These are phyloP conservation scores for Dugesia japonica DNA, from an alignment of 2,888 invertebrate genomes.

Conservation along the genomic window DNA sequence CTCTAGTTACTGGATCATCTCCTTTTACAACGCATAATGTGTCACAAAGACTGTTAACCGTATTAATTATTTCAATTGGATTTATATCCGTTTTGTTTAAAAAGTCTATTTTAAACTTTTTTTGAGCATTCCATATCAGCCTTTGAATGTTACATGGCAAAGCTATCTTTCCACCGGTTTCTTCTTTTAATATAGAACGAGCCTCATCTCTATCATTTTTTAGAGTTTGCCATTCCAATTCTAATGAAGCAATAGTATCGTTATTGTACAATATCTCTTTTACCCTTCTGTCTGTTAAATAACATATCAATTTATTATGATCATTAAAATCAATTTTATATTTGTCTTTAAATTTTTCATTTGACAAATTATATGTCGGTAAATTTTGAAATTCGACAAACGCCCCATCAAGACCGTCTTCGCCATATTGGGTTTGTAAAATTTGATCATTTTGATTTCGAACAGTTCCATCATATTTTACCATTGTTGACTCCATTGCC, in stretches of 20 bases:
- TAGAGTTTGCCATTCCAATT: slow-evolving; percentile 86
- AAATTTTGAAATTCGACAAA: slow-evolving; percentile 85
- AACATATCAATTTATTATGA: slow-evolving; percentile 71
- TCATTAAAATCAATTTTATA: slow-evolving; percentile 82
- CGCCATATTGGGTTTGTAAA: slow-evolving; percentile 70
- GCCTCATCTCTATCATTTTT: slow-evolving; percentile 69
- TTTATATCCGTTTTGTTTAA: slow-evolving; percentile 78
- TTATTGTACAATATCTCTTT: slow-evolving; percentile 64
- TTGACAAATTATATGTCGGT: slow-evolving; percentile 81
- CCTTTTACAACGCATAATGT: slow-evolving; percentile 52
- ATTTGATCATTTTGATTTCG: slow-evolving; percentile 57
- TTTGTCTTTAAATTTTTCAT: slow-evolving; percentile 80
- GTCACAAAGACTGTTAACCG: slow-evolving; percentile 61
- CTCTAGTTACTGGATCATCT: slow-evolving; percentile 78
- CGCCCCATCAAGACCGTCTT: slow-evolving; percentile 93
- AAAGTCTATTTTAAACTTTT: slow-evolving; percentile 93
- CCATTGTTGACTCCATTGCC: slow-evolving; percentile 92
- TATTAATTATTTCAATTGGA: slow-evolving; percentile 75
- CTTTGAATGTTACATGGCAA: slow-evolving; percentile 89
- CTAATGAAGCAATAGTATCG: slow-evolving; percentile 72
- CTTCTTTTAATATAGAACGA: slow-evolving; percentile 73
- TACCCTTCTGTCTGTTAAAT: slow-evolving; percentile 80
- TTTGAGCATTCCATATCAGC: slow-evolving; percentile 99
- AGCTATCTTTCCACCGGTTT: slow-evolving; percentile 68
- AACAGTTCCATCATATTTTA: slow-evolving; percentile 81